Evolutionary conservation across 2,888 invertebrate species (phyloP).

Genomic region (Microplitis manilae): DNA sequence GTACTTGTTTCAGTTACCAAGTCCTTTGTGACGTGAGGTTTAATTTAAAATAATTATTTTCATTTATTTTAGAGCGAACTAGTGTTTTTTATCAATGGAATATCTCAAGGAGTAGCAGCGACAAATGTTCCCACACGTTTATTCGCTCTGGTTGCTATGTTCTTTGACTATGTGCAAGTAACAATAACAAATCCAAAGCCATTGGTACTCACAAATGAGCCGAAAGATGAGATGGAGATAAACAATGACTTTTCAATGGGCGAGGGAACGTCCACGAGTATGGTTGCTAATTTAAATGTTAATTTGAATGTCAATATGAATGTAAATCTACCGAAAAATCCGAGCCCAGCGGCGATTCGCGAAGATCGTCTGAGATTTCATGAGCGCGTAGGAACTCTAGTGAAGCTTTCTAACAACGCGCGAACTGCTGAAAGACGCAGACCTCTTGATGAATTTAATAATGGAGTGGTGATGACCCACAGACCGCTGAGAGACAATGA

Average conservation of each 20-base stretch:
- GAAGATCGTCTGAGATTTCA: constrained; percentile 87
- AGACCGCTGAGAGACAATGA: constrained; percentile 90
- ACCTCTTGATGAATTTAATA: constrained; percentile 94
- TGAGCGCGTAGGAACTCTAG: constrained; percentile 88
- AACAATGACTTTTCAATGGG: constrained; percentile 64
- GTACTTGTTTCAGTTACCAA: too few species aligned
- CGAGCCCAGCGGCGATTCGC: constrained; percentile 63
- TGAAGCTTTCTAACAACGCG: constrained; percentile 87
- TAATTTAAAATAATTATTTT: too few species aligned
- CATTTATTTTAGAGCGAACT: constrained; percentile 79
- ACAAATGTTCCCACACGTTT: constrained; percentile 82
- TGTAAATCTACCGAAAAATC: constrained; percentile 68
- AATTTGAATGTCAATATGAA: constrained; percentile 69
- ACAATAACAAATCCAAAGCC: constrained; percentile 73
- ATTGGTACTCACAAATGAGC: constrained; percentile 54
- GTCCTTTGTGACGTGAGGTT: too few species aligned
- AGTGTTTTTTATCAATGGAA: constrained; percentile 90
- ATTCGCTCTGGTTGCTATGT: constrained; percentile 86
- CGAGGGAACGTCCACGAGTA: constrained; percentile 65
- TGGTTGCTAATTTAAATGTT: constrained; percentile 70
- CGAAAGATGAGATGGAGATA: constrained; percentile 61
- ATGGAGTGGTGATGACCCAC: constrained; percentile 96
- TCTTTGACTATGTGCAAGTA: constrained; percentile 88
- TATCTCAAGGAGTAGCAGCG: constrained; percentile 90
- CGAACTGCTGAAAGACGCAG: constrained; percentile 89